Evolutionary conservation across 2,888 invertebrate genomes (phyloP), one percentile per base, ranked within the genome.

Genomic region (Ichneumoninae sp.): DNA sequence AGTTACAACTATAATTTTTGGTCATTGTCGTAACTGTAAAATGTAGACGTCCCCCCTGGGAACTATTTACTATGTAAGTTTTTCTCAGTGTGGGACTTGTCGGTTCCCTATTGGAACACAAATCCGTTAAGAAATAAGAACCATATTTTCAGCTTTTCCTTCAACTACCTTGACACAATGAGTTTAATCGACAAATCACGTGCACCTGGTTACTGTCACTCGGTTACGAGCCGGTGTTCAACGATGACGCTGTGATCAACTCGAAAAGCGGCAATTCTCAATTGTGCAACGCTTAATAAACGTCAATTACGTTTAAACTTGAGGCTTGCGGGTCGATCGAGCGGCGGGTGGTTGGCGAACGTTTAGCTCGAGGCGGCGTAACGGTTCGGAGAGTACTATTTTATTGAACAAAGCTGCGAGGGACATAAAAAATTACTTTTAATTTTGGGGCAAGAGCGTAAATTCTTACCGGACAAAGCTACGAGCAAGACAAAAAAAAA

Each of bases 261-360:
- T 89, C 88, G 84, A 81, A 83, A 87, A 86, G 79, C 66, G 83
- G 89, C 78, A 89, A 90, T 90, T 86, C 81, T 57, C 73, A 65
- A 78, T 91, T 91, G 87, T 83, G 89, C 85, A 91, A 92, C 83
- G 80, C 33, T 82, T 90, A 91, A 91, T 91, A 89, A 91, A 89
- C 85, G 85, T 85, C 88, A 88, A 91, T 90, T 90, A 90, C 88
- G 85, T 57, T 77, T 89, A 89, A 89, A 89, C 88, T 88, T 88
- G 86, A 73, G 80, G 85, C 88, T 63, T 47, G 88, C 88, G 87
- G 77, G 63, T 75, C 54, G 81, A 83, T 81, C 63, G 83, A 85
- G 75, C 77, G 47, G 70, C 33, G 82, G 63, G 74, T 40, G 40
- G 54, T 44, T 60, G 60, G 30, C 33, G n/a, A 74, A 26, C 78